Evolutionary conservation across 2,888 invertebrate species (phyloP).

Genomic region (Bellardia pandia): DNA sequence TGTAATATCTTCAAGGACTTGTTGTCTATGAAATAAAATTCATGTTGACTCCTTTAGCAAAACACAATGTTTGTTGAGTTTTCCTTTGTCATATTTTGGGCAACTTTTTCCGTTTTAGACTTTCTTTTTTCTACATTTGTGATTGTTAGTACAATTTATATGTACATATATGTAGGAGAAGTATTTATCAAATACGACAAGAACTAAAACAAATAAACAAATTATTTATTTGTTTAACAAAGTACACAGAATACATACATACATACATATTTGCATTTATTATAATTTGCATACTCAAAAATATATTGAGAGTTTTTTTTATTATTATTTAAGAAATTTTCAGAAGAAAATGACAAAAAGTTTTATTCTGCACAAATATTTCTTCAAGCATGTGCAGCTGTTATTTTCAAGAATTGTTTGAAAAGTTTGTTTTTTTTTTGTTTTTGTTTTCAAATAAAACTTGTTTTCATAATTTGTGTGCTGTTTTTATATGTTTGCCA

Average conservation of each 20-base stretch:
- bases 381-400: slow-evolving; percentile 24
- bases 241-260: background rate
- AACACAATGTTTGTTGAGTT: background rate
- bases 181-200: background rate
- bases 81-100: background rate
- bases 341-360: background rate
- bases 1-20: slow-evolving; percentile 31
- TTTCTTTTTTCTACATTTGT: background rate
- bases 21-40: slow-evolving; percentile 22
- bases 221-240: slow-evolving; percentile 1
- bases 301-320: background rate
- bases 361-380: background rate
- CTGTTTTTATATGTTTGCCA: background rate
- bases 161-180: background rate
- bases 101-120: background rate
- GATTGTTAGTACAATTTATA: background rate
- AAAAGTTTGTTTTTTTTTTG: slow-evolving; percentile 15
- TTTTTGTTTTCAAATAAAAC: background rate
- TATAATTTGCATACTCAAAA: background rate
- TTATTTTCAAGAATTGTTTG: slow-evolving; percentile 32
- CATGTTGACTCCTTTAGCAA: background rate
- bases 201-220: background rate
- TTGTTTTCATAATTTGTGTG: slow-evolving; percentile 6
- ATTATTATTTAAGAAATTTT: background rate
- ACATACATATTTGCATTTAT: background rate